Base-by-base conservation (phyloP, 2,113 vertebrate genomes). In the Coryphaenoides rupestris region DNA sequence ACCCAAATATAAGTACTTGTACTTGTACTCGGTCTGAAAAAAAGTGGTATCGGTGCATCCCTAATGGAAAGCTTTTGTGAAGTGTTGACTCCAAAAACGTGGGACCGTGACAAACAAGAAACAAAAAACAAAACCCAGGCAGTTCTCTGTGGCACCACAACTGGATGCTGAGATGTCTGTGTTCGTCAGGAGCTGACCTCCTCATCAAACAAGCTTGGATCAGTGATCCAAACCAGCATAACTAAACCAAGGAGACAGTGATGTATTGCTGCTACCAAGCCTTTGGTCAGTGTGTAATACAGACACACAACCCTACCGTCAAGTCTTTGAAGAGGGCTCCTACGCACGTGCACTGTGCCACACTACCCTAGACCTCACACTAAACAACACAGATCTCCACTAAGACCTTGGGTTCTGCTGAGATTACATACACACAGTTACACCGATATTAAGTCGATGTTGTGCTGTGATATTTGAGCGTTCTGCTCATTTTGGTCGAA, bases 81-180 rank as follows among this genome's bases (percentile, higher is more conserved):
- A 61, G 57, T 3, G 17, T 45, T 73, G 65, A 81, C 66, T 81
- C 4, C 6, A 40, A 40, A 7, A 70, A 82, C 75, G 74, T 66
- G 0, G 57, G 53, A 66, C 63, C 66, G 45, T 60, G 78, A 79
- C 76, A 64, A 77, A 80, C 69, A 77, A 77, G 62, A 69, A 40
- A 12, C 33, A 13, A 40, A 40, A 40, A 40, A 7, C 62, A 80
- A 79, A 64, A 77, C 79, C 69, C 74, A 77, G 62, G 68, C 65
- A 79, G 59, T 57, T 57, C 59, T 71, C 59, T 71, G 72, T 62
- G 72, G 72, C 5, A 57, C 21, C 62, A 56, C 45, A 62, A 74
- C n/a, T 52, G 40, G 63, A 74, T 62, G 78, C 21, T 65, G n/a
- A 66, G 49, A 74, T 76, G 71, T 81, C 84, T 76, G 72, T 77